A percentile compares a stretch with the other conserved stretches of the same genome.
These are phyloP conservation scores for Plumapathes pennacea DNA, from an alignment of 92 coral and sea anemone genomes.

Conservation along the genomic window DNA sequence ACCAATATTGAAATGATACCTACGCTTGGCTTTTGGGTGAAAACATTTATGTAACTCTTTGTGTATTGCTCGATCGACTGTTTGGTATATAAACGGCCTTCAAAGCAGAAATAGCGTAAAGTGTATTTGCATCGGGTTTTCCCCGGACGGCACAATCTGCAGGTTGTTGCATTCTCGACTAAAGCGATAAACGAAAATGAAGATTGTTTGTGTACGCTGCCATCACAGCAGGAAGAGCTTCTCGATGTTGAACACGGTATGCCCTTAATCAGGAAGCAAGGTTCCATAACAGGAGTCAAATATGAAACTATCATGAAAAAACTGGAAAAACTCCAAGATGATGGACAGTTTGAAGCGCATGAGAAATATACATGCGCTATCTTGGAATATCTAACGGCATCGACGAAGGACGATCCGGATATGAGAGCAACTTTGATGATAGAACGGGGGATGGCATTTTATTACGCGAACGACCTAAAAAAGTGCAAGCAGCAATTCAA, in stretches of 20 bases:
- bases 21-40: too few species aligned
- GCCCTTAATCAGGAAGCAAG: conserved; percentile 10
- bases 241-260: neutral
- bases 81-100: too few species aligned
- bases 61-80: too few species aligned
- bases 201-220: too few species aligned
- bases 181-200: too few species aligned
- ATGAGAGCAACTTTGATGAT: neutral
- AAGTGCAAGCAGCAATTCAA: conserved; percentile 2
- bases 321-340: conserved; percentile 1
- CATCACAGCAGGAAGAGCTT: too few species aligned
- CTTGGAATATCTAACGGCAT: neutral
- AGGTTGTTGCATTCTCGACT: too few species aligned
- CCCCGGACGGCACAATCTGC: too few species aligned
- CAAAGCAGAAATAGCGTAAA: too few species aligned
- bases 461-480: conserved; percentile 3
- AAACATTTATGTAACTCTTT: too few species aligned
- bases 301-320: neutral
- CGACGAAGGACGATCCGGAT: neutral
- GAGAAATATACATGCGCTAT: neutral
- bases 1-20: too few species aligned
- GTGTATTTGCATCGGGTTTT: too few species aligned
- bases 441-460: conserved; percentile 8
- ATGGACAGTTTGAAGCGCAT: neutral
- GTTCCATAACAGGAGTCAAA: conserved; percentile 1